Evolutionary conservation across 2,113 vertebrate species (phyloP), one percentile per base, ranked within the genome.

Genomic region (Tragelaphus buxtoni): DNA sequence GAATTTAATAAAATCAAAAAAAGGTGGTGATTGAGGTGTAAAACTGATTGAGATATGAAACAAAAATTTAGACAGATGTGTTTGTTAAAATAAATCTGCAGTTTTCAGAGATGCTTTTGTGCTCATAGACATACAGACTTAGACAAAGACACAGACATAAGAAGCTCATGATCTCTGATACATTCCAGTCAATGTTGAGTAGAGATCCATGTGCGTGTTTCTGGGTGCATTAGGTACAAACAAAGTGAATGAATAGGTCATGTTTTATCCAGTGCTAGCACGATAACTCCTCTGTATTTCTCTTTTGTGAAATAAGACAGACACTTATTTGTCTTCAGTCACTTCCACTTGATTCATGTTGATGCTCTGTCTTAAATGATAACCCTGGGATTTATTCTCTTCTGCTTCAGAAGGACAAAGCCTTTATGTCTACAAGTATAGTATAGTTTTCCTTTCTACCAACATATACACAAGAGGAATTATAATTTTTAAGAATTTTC

Each of bases 381-480:
- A 96, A 61, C 28, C 39, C 18, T 82, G 55, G 26, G 63, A 55
- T 83, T 89, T 76, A 60, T 58, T n/a, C 11, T 79, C 49, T 45
- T 82, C 92, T 79, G 60, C 20, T 53, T 95, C 72, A 89, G 35
- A 93, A 94, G 55, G 83, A 72, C 49, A 51, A 94, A 85, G 32
- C 49, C 77, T 77, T 88, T 92, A 22, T 51, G 14, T 74, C 80
- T 76, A 9, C 24, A 5, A 94, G 49, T 45, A 11, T 11, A 45
- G 16, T 60, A 10, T 20, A 49, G 2, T 81, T 60, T 39, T 39
- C 76, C 74, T 49, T 42, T 82, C 20, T 65, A 56, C 53, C 45
- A 81, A 39, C 51, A 55, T 26, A 51, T 26, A 35, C 17, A 53
- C 35, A 39, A 85, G 76, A 84, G 32, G 49, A 76, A 93, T 94